Evolutionary conservation across 2,113 vertebrate genomes (phyloP), one percentile per base, ranked within the genome.

Genomic region (Hemibagrus wyckioides): DNA sequence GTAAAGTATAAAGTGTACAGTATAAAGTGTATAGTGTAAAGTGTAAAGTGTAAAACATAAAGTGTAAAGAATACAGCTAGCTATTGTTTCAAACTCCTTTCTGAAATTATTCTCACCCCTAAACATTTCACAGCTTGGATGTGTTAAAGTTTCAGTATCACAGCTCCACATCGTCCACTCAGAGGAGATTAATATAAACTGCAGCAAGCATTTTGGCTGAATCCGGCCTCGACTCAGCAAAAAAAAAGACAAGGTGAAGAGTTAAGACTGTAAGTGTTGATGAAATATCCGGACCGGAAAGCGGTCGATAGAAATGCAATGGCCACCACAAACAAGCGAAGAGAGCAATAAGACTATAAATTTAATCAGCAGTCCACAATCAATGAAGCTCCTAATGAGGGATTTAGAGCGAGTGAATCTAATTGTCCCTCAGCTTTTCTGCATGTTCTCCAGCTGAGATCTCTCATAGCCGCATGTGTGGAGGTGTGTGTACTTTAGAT

Each of bases 261-360:
- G 1, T 81, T 28, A 39, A 56, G 54, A 81, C 54, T 41, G 33
- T 59, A 81, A 36, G 79, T 81, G 79, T 59, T 81, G 79, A 81
- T 81, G 33, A 39, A 59, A 59, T 28, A 39, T 57, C 30, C 79
- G 39, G 54, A 17, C 33, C 3, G 56, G 56, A 59, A 59, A 59
- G 1, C 33, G 79, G 14, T 81, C 79, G 33, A 81, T 81, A 39
- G 33, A 59, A 81, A 81, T 28, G 21, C 79, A 41, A 28, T 28
- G 36, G 36, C 17, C 17, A 81, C 79, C 54, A 59, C 79, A 80
- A 80, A 80, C 76, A 80, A 80, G 19, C 36, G 33, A 59, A 41
- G 21, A 13, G 11, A 41, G 79, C 79, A 41, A 59, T 28, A 59
- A 57, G 54, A 41, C 79, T 41, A 39, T 57, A 81, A 81, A 59